Evolutionary conservation across 2,113 vertebrate genomes (phyloP), one percentile per base, ranked within the genome.

Genomic region (Phrynocephalus versicolor): DNA sequence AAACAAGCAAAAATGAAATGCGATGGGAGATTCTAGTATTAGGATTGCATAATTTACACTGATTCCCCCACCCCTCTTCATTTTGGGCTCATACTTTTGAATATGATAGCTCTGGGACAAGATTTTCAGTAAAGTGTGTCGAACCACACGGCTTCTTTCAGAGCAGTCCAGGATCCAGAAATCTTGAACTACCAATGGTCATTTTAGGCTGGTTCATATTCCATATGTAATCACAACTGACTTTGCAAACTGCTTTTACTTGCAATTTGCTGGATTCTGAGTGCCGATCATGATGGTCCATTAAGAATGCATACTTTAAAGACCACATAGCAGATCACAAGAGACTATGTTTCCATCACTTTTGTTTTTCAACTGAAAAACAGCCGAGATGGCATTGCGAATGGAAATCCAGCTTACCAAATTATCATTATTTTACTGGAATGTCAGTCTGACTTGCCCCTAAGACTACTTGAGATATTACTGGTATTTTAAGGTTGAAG

Each of bases 1-100:
- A 74, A 88, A 90, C 1, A 91, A 91, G 90, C 90, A 88, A 90
- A 89, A 84, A 91, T 87, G 51, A 80, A 86, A 86, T 83, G 55
- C 60, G 78, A 90, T 81, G 88, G 91, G 84, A 91, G 90, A 86
- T 72, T 91, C 86, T 90, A 83, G 8, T 86, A 92, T 88, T 93
- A 91, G 88, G 81, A 86, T 74, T 91, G 90, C 80, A 85, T 41
- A 62, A 85, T 65, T 87, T 84, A 88, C 88, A 16, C 35, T 76
- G 60, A 23, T 23, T 3, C 21, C 13, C 0, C 0, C 35, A 33
- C 35, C 30, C 6, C n/a, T 10, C 14, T 69, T 37, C 18, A 37
- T 72, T 37, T 72, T 37, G 15, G 27, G 25, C 64, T 79, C 0
- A 62, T 39, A 89, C 73, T 70, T 75, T 78, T 65, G 73, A 87